Evolutionary conservation across 2,797 vertebrate species (phyloP).

Genomic region (Sebastes trivittatus): DNA sequence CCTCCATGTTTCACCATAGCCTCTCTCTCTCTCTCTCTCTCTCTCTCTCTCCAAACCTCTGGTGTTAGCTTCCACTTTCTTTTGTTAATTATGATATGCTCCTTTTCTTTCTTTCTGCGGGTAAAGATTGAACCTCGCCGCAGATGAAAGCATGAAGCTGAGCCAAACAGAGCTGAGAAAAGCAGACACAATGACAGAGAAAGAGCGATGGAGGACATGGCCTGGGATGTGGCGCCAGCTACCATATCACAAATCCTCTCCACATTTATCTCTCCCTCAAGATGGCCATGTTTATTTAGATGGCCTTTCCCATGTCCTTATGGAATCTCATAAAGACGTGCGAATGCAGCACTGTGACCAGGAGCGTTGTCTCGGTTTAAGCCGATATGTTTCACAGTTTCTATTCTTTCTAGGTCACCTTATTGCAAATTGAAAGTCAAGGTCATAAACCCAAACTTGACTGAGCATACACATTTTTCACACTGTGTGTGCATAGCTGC

Average conservation of each 20-base stretch:
- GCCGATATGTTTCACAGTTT: conserved; percentile 21
- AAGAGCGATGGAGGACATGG: conserved; percentile 13
- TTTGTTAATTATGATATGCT: conserved; percentile 68
- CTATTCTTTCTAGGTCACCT: conserved; percentile 34
- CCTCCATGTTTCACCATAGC: conserved; percentile 72
- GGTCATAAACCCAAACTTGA: conserved; percentile 39
- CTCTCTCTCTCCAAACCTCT: conserved; percentile 43
- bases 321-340: conserved; percentile 57
- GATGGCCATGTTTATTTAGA: conserved; percentile 45
- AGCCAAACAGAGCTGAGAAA: conserved; percentile 43
- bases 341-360: conserved; percentile 20
- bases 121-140: conserved; percentile 45
- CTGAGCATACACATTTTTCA: conserved; percentile 2
- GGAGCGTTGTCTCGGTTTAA: conserved; percentile 10
- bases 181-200: conserved; percentile 38
- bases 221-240: conserved; percentile 19
- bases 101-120: conserved; percentile 50
- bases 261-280: conserved; percentile 45
- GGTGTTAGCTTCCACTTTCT: conserved; percentile 43
- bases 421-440: conserved; percentile 29
- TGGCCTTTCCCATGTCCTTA: conserved; percentile 39
- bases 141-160: conserved; percentile 44
- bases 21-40: conserved; percentile 25
- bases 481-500: conserved; percentile 38
- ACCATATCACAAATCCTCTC: conserved; percentile 45